Conservation (phyloP, 2,113 vertebrate species). For the Lophochroa leadbeateri region DNA sequence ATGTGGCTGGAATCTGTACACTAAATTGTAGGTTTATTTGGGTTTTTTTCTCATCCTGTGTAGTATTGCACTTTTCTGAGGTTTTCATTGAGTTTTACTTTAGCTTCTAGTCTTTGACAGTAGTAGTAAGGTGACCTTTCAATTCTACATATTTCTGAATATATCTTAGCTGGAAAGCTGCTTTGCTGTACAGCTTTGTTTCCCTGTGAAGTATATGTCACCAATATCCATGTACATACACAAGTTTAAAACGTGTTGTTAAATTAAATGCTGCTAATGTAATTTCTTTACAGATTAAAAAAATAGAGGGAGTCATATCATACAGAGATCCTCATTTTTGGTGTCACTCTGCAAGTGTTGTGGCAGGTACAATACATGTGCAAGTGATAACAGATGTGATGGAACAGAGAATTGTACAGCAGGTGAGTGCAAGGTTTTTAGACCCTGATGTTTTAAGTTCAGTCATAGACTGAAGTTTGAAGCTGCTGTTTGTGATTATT, state of each 20-base stretch:
- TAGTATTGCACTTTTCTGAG: background rate
- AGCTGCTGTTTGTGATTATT: background rate
- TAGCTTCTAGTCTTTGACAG: background rate
- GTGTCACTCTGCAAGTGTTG: constrained; percentile 91
- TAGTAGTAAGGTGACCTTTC: background rate
- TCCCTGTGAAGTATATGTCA: background rate
- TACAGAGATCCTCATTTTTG: constrained; percentile 97
- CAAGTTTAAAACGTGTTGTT: background rate
- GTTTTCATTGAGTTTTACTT: background rate
- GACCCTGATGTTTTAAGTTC: background rate
- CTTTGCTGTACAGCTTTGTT: background rate
- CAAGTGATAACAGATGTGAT: constrained; percentile 91
- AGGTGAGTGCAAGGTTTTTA: constrained; percentile 75
- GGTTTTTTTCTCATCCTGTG: background rate
- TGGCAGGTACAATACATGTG: constrained; percentile 97
- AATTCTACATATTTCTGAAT: background rate
- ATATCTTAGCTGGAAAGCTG: background rate
- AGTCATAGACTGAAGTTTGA: background rate
- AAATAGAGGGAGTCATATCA: constrained; percentile 94
- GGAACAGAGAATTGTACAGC: constrained; percentile 94
- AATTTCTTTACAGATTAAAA: constrained; percentile 85
- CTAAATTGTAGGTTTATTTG: background rate
- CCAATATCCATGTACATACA: background rate
- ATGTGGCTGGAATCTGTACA: background rate
- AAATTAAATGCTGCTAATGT: background rate